phyloP scores from a whole-genome alignment of 2,888 invertebrate genomes.

The Macaria liturata region DNA sequence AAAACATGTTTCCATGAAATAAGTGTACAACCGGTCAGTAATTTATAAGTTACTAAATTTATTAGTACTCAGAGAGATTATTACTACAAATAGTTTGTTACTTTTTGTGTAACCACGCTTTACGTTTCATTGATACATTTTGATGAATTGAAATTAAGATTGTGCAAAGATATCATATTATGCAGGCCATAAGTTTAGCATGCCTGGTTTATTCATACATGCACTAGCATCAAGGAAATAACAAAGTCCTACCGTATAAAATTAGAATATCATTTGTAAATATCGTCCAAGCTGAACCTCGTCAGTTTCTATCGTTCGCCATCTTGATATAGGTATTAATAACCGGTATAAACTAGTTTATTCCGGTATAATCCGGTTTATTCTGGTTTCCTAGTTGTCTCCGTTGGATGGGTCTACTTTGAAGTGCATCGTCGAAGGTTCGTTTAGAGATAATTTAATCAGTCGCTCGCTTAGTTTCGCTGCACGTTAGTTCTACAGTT shows the following conservation, averaged over 20 bases:
- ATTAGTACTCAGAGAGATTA: too few species aligned
- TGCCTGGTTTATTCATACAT: conserved; percentile 5
- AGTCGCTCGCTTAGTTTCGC: conserved; percentile 27
- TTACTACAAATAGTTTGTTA: too few species aligned
- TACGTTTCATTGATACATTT: too few species aligned
- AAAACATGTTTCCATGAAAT: too few species aligned
- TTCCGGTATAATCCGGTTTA: conserved; percentile 14
- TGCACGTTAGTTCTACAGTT: conserved; percentile 15
- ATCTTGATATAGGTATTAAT: conserved; percentile 48
- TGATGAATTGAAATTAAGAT: too few species aligned
- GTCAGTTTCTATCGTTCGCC: conserved; percentile 43
- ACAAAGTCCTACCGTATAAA: conserved; percentile 7
- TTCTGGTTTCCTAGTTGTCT: conserved; percentile 18
- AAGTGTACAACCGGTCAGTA: too few species aligned
- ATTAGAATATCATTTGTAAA: conserved; percentile 20
- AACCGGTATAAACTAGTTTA: conserved; percentile 27
- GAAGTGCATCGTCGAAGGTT: conserved; percentile 45
- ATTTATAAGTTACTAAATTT: too few species aligned
- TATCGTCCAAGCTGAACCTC: conserved; percentile 12
- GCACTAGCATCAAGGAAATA: neutral
- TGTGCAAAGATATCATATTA: too few species aligned
- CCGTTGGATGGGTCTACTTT: conserved; percentile 42
- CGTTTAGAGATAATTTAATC: conserved; percentile 57
- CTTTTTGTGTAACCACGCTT: too few species aligned
- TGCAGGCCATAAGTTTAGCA: conserved; percentile 2